Percentiles rank a stretch among this genome's conserved stretches.
Conservation (phyloP, 2,888 invertebrate genomes). For the Metacarcinus magister region DNA sequence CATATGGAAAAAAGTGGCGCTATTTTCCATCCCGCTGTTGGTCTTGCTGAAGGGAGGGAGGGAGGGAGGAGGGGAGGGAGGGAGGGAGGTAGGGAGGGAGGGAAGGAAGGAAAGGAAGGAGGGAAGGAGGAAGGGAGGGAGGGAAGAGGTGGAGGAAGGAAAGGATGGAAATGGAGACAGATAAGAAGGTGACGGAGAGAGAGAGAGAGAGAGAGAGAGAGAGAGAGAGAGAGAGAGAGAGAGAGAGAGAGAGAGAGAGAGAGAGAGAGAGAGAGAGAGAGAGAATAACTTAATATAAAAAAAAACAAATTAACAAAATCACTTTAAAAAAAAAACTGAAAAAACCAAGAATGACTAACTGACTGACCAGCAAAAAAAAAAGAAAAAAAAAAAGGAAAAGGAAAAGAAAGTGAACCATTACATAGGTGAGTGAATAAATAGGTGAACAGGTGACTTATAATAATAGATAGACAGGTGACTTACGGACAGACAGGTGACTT, state of each 20-base stretch:
- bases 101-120: background rate
- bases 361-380: background rate
- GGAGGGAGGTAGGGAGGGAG: background rate
- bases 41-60: background rate
- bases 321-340: background rate
- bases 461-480: too few relatives aligned
- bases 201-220: slow-evolving; percentile 62
- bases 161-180: background rate
- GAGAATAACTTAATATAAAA: background rate
- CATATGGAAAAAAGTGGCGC: slow-evolving; percentile 17
- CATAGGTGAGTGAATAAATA: background rate
- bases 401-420: background rate
- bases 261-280: slow-evolving; percentile 16
- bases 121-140: background rate
- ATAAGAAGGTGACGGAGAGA: background rate
- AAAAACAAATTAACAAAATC: background rate
- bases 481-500: too few relatives aligned
- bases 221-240: slow-evolving; percentile 57
- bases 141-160: background rate
- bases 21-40: slow-evolving; percentile 21
- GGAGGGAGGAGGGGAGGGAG: background rate
- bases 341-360: background rate
- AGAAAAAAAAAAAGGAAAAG: background rate
- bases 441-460: background rate
- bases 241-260: slow-evolving; percentile 31